These are phyloP conservation scores for Ataeniobius toweri DNA, from an alignment of 2,797 vertebrate species.

Conservation along the genomic window DNA sequence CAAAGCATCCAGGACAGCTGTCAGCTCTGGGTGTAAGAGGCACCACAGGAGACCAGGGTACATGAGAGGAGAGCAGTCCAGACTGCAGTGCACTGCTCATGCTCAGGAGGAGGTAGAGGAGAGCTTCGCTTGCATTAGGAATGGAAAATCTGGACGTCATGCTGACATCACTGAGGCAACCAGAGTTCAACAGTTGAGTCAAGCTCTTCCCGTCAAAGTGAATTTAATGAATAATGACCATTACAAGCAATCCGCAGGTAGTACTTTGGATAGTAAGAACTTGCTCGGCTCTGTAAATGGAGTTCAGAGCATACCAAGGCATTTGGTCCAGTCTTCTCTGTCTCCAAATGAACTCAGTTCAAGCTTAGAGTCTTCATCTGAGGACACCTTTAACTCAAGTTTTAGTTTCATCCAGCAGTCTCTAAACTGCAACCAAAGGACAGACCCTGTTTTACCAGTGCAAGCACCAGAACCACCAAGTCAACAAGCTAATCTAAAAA, in stretches of 20 bases:
- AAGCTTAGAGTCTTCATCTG: conserved; percentile 1
- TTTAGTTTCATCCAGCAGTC: conserved; percentile 92
- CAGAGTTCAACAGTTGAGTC: conserved; percentile 30
- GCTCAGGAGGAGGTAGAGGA: conserved; percentile 52
- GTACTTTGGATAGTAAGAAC: conserved; percentile 29
- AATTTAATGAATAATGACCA: conserved; percentile 34
- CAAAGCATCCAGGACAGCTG: conserved; percentile 61
- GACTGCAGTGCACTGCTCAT: conserved; percentile 42
- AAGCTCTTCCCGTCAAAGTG: conserved; percentile 32
- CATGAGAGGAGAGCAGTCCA: conserved; percentile 78
- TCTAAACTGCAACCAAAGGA: conserved; percentile 59
- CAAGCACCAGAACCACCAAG: conserved; percentile 24
- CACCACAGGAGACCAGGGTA: conserved; percentile 82
- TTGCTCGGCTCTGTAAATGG: conserved; percentile 11
- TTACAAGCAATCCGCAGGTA: conserved; percentile 17
- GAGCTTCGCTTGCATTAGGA: conserved; percentile 39
- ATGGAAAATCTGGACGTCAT: conserved; percentile 49
- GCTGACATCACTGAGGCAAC: conserved; percentile 29
- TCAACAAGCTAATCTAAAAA: conserved; percentile 16
- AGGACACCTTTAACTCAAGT: conserved; percentile 82
- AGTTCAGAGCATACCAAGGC: conserved; percentile 14
- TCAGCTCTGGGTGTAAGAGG: conserved; percentile 68
- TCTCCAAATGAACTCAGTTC: conserved; percentile 33
- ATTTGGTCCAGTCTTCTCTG: not conserved
- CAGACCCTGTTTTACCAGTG: conserved; percentile 16